Conservation (phyloP, 2,113 vertebrate species). For the Coracopsis vasa region DNA sequence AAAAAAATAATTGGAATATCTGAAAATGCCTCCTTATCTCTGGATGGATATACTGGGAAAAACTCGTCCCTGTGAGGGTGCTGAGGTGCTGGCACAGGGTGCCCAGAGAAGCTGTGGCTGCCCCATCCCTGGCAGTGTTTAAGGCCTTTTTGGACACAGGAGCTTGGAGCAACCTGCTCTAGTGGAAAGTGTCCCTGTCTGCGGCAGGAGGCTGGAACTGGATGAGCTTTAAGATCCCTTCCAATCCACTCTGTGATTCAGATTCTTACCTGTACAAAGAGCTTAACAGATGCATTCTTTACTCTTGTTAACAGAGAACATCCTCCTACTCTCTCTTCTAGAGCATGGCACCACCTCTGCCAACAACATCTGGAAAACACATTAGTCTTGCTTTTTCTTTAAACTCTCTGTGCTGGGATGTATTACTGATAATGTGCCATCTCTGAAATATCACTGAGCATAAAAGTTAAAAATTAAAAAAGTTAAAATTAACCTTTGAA, state of each 20-base stretch:
- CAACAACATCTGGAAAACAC: not conserved
- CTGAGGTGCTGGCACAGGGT: fast-evolving
- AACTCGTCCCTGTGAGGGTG: not conserved
- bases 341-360: not conserved
- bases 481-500: not conserved
- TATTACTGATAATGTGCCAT: not conserved
- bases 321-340: not conserved
- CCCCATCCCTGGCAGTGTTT: not conserved
- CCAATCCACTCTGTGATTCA: not conserved
- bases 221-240: not conserved
- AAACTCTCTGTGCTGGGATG: not conserved
- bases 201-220: not conserved
- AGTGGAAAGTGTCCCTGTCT: not conserved
- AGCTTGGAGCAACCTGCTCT: not conserved
- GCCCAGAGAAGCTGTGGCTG: not conserved
- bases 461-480: not conserved
- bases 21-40: not conserved
- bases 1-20: not conserved
- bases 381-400: not conserved
- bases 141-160: not conserved
- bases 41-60: not conserved
- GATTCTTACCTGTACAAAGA: not conserved
- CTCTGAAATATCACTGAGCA: not conserved
- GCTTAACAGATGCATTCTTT: not conserved
- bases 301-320: not conserved